Conservation (phyloP, 2,888 invertebrate species). For the Coecobrya sp. region DNA sequence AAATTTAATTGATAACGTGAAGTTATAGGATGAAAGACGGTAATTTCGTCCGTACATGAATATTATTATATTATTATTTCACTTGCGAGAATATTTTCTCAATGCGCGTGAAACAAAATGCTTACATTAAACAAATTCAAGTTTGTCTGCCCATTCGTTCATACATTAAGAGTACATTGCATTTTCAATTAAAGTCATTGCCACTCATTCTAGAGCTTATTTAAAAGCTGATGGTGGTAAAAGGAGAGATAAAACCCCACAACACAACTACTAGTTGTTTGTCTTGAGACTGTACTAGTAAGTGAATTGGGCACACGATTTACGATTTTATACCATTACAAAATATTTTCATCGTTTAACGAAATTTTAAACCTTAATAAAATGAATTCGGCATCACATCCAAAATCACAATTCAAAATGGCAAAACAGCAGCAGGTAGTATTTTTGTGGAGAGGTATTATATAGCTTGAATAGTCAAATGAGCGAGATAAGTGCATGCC, state of each 20-base stretch:
- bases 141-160: neutral
- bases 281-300: neutral
- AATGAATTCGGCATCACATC: neutral
- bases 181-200: constrained; percentile 56
- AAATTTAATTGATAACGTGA: constrained; percentile 59
- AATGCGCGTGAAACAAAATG: constrained; percentile 36
- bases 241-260: constrained; percentile 11
- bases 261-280: neutral
- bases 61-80: constrained; percentile 6
- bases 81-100: constrained; percentile 26
- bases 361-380: neutral
- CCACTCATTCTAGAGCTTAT: constrained; percentile 44
- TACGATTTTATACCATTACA: neutral
- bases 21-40: neutral
- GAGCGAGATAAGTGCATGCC: constrained; percentile 41
- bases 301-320: constrained; percentile 14
- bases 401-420: neutral
- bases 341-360: neutral
- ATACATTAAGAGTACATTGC: constrained; percentile 10
- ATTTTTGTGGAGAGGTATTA: neutral
- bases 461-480: constrained; percentile 7
- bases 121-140: neutral
- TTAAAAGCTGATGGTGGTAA: constrained; percentile 17
- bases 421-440: neutral
- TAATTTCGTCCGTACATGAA: neutral